Evolutionary conservation across 2,888 invertebrate species (phyloP), one percentile per base, ranked within the genome.

Genomic region (Tetheella fluctuosa): DNA sequence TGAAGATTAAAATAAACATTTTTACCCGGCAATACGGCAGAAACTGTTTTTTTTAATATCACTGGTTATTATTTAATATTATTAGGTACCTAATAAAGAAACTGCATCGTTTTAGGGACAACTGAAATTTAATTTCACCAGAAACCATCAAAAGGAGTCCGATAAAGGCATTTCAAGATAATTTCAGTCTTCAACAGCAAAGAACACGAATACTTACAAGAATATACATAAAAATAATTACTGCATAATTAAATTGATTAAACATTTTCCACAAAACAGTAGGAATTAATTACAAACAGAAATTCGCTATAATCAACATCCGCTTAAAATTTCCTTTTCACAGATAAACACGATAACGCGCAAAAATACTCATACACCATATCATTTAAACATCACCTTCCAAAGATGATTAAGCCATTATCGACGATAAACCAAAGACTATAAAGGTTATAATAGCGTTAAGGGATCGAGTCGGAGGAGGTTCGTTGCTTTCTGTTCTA

Each of bases 401-500:
- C n/a, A 20, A 15, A 20, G n/a, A 20, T 42, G 1, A 17, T 8
- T 48, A 48, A 8, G 48, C 48, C 20, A 48, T 20, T 20, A 48
- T 20, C 48, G 48, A 20, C 48, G 10, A 8, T 48, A 8, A n/a
- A n/a, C 20, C 48, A 48, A n/a, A 17, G 48, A n/a, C 2, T 0
- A 48, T 48, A 48, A 48, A 20, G 48, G 48, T n/a, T 48, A 20
- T 48, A 48, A 48, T 20, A 48, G 48, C 17, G n/a, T 20, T 10
- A 10, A 20, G 20, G 48, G 2, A 20, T 48, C 20, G 10, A 20
- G 48, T 48, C 10, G 20, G 20, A 15, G 48, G 20, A 48, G 48
- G 48, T 48, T 20, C 48, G 48, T 10, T 20, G 48, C 60, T 71
- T 66, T 69, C 64, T 62, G 64, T 64, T 39, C 53, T 61, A 62